Conservation (phyloP, 1,140 invertebrate genomes). For the Phymastichus coffea region DNA sequence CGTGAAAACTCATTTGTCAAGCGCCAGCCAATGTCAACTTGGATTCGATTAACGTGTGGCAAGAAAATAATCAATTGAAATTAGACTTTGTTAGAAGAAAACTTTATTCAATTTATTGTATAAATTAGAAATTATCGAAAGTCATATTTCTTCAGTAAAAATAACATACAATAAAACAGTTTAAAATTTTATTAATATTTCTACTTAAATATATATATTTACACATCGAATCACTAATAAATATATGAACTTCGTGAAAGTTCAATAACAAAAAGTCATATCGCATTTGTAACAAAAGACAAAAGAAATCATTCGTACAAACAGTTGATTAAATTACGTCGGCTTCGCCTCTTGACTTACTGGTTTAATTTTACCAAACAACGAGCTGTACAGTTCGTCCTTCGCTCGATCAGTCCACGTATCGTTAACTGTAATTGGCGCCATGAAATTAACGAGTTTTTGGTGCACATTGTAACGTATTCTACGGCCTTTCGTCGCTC, state of each 20-base stretch:
- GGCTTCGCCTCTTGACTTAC: not conserved
- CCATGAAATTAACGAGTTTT: slow-evolving; percentile 93
- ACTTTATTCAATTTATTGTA: no score
- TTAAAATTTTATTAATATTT: not conserved
- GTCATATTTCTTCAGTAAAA: no score
- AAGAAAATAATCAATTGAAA: no score
- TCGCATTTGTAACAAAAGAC: slow-evolving; percentile 8
- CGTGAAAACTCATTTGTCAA: no score
- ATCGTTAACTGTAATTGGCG: slow-evolving; percentile 68
- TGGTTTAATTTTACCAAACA: slow-evolving; percentile 60
- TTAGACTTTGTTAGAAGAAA: no score
- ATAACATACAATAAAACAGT: no score
- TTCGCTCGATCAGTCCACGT: slow-evolving; percentile 75
- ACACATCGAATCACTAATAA: slow-evolving; percentile 3
- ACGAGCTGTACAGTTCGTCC: slow-evolving; percentile 77
- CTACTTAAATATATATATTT: slow-evolving; percentile 6
- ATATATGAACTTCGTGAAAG: not conserved
- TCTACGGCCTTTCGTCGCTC: slow-evolving; percentile 88
- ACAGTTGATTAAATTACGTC: not conserved
- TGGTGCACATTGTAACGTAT: slow-evolving; percentile 88
- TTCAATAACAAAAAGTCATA: slow-evolving; percentile 11
- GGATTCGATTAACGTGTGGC: not conserved
- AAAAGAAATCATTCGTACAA: not conserved
- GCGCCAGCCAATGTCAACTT: no score
- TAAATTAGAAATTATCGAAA: no score